phyloP scores from a whole-genome alignment of 2,113 vertebrate species.

The Triplophysa siluroides region DNA sequence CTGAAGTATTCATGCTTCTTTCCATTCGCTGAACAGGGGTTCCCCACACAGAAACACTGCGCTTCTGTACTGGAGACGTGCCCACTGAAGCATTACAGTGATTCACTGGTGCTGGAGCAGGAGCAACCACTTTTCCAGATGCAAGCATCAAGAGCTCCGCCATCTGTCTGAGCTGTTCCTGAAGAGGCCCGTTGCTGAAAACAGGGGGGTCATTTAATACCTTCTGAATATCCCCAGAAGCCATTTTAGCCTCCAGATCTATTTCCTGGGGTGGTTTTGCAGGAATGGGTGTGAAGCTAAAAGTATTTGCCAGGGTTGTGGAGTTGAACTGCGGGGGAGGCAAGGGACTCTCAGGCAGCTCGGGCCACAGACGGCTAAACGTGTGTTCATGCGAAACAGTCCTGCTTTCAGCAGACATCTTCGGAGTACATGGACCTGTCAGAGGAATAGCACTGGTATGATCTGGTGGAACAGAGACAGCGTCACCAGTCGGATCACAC shows the following conservation, averaged over 20 bases:
- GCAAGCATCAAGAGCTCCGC: slow-evolving; percentile 71
- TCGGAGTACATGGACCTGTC: slow-evolving; percentile 32
- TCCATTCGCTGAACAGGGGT: slow-evolving; percentile 57
- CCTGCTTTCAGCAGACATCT: slow-evolving; percentile 21
- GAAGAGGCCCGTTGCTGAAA: slow-evolving; percentile 62
- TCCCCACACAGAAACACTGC: slow-evolving; percentile 65
- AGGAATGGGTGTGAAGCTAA: slow-evolving; percentile 21
- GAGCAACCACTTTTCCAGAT: slow-evolving; percentile 60
- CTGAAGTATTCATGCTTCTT: slow-evolving; percentile 72
- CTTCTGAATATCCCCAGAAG: slow-evolving; percentile 30
- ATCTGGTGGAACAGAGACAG: slow-evolving; percentile 5
- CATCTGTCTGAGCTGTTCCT: slow-evolving; percentile 76
- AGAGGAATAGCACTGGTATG: slow-evolving; percentile 26
- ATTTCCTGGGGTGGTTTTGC: background rate
- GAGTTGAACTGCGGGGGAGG: slow-evolving; percentile 71
- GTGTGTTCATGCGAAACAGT: slow-evolving; percentile 6
- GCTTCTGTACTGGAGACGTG: slow-evolving; percentile 45
- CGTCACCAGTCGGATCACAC: background rate
- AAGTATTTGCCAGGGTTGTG: slow-evolving; percentile 54
- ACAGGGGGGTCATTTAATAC: slow-evolving; percentile 26
- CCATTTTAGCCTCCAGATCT: background rate
- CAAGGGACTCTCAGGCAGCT: slow-evolving; percentile 66
- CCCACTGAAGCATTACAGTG: background rate
- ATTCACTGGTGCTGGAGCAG: slow-evolving; percentile 4
- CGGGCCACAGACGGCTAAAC: slow-evolving; percentile 52